phyloP scores from a whole-genome alignment of 2,797 vertebrate species.

The Mus spretus region DNA sequence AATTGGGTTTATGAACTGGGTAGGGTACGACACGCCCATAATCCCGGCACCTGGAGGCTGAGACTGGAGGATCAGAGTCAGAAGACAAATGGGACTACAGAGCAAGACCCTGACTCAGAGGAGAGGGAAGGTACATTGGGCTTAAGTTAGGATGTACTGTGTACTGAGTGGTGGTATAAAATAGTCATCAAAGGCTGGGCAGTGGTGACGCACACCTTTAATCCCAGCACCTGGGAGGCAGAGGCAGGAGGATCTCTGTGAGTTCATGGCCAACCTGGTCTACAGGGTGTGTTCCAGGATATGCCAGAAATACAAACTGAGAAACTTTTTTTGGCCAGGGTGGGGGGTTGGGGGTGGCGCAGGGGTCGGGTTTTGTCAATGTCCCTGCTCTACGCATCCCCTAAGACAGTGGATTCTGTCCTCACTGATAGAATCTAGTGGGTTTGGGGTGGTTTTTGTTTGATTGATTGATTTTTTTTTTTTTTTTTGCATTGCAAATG shows the following conservation, averaged over 20 bases:
- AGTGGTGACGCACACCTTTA: neutral
- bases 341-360: no score
- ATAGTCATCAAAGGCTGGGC: neutral
- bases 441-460: neutral
- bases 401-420: neutral
- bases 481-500: conserved; percentile 69
- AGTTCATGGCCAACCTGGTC: neutral
- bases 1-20: neutral
- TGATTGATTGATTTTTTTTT: conserved; percentile 59
- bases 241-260: neutral
- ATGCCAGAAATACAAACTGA: neutral
- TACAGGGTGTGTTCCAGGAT: neutral
- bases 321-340: neutral
- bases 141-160: neutral
- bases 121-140: neutral
- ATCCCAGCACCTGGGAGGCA: neutral
- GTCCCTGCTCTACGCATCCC: rapidly evolving
- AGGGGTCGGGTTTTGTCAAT: neutral
- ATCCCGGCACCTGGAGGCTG: neutral
- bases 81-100: neutral
- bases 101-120: neutral
- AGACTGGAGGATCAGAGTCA: neutral
- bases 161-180: neutral
- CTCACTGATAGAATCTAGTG: neutral
- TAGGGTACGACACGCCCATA: no score